phyloP scores from a whole-genome alignment of 2,888 invertebrate genomes.

The Laothoe populi region DNA sequence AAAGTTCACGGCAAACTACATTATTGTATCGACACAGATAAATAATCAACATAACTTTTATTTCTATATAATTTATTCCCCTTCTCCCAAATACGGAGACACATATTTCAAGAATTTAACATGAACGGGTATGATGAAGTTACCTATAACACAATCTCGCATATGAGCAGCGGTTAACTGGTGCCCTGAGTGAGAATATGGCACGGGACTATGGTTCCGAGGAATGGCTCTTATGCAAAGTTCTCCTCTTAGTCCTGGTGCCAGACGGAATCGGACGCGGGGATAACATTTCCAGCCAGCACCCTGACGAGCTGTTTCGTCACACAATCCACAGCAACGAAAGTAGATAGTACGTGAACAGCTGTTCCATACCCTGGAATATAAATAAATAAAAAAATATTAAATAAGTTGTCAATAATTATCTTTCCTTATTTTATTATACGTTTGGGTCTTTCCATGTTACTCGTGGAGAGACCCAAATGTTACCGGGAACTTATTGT shows the following conservation, averaged over 20 bases:
- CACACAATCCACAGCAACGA: slow-evolving; percentile 61
- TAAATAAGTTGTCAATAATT: background rate
- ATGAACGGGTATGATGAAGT: slow-evolving; percentile 60
- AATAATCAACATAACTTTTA: background rate
- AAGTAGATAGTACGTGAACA: slow-evolving; percentile 57
- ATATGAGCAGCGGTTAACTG: slow-evolving; percentile 63
- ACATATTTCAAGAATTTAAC: slow-evolving; percentile 58
- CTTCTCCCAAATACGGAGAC: slow-evolving; percentile 34
- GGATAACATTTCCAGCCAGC: slow-evolving; percentile 64
- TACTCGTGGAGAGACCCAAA: too few relatives aligned
- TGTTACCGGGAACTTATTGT: too few relatives aligned
- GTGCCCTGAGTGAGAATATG: slow-evolving; percentile 46
- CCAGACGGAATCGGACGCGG: slow-evolving; percentile 58
- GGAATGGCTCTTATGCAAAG: slow-evolving; percentile 58
- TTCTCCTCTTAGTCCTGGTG: slow-evolving; percentile 58
- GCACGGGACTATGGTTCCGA: slow-evolving; percentile 46
- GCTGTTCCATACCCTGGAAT: slow-evolving; percentile 60
- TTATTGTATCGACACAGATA: background rate
- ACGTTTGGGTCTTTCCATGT: too few relatives aligned
- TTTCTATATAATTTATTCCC: slow-evolving; percentile 31
- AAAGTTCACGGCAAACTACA: slow-evolving; percentile 20
- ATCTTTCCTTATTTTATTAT: background rate
- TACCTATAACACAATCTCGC: slow-evolving; percentile 60
- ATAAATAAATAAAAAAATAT: slow-evolving; percentile 15
- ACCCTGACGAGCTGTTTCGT: slow-evolving; percentile 54